These are phyloP conservation scores for Parasteatoda tepidariorum DNA, from an alignment of 1,140 invertebrate genomes.

Conservation along the genomic window DNA sequence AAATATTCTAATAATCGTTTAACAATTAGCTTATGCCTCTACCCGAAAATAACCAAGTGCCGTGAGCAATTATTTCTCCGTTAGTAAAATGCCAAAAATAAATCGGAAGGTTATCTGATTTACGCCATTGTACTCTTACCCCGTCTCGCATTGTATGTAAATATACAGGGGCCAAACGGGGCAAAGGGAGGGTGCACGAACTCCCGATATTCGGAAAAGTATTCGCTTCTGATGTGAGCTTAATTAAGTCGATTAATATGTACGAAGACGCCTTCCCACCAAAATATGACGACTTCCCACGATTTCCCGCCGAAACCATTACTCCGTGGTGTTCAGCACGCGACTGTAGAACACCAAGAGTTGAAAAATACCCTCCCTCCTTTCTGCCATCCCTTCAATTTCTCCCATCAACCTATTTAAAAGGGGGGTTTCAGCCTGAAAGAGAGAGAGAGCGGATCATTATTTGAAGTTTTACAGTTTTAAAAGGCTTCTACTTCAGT, in stretches of 20 bases:
- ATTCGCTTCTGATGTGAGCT: conserved; percentile 53
- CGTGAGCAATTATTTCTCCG: too few species aligned
- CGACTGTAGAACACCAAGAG: conserved; percentile 9
- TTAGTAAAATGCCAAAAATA: too few species aligned
- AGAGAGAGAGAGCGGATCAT: conserved; percentile 1
- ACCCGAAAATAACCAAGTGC: too few species aligned
- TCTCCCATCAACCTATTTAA: conserved; percentile 13
- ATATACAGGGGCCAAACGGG: neutral
- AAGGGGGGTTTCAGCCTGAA: conserved; percentile 30
- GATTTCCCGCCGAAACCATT: conserved; percentile 56
- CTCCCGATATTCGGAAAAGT: conserved; percentile 55
- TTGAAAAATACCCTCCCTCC: conserved; percentile 24
- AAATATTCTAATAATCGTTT: too few species aligned
- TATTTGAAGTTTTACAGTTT: conserved; percentile 4
- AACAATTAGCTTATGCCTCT: too few species aligned
- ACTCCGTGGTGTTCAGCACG: conserved; percentile 47
- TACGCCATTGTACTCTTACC: neutral
- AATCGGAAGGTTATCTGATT: neutral
- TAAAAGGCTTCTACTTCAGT: neutral
- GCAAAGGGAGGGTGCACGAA: neutral
- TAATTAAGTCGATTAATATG: conserved; percentile 59
- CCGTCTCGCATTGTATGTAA: conserved; percentile 17
- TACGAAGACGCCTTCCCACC: conserved; percentile 48
- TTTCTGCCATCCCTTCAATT: neutral
- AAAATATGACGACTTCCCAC: conserved; percentile 56